Evolutionary conservation across 2,797 vertebrate species (phyloP).

Genomic region (Phrynocephalus guinanensis): DNA sequence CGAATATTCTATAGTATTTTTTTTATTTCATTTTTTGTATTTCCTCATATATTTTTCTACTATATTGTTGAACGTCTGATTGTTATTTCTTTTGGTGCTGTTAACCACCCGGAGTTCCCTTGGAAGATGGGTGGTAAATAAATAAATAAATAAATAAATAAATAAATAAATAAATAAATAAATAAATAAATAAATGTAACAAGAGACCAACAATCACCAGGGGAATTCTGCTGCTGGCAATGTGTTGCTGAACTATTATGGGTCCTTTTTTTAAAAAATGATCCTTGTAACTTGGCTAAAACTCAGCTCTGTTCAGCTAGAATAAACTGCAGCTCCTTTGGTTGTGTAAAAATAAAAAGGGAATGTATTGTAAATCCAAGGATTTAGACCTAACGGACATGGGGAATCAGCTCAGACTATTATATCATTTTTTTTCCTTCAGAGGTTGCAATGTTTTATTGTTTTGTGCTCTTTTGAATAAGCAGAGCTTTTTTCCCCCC

Average conservation of each 20-base stretch:
- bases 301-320: background rate
- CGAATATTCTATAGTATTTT: too few species aligned
- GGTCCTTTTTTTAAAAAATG: background rate
- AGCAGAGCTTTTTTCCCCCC: background rate
- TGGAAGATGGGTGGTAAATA: too few species aligned
- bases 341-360: background rate
- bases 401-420: background rate
- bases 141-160: too few species aligned
- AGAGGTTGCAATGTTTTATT: background rate
- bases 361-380: background rate
- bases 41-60: too few species aligned
- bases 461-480: background rate
- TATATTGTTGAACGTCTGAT: too few species aligned
- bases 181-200: too few species aligned
- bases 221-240: background rate
- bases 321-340: background rate
- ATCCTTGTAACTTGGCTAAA: background rate
- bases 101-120: too few species aligned
- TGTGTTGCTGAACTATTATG: too few species aligned
- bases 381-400: background rate
- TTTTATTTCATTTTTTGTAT: too few species aligned
- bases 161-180: too few species aligned
- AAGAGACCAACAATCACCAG: background rate
- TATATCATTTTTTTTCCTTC: background rate
- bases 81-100: too few species aligned